A percentile compares a stretch with the other conserved stretches of the same genome.
Evolutionary conservation across 1,140 invertebrate species (phyloP).

Genomic region (Drosophila subobscura): DNA sequence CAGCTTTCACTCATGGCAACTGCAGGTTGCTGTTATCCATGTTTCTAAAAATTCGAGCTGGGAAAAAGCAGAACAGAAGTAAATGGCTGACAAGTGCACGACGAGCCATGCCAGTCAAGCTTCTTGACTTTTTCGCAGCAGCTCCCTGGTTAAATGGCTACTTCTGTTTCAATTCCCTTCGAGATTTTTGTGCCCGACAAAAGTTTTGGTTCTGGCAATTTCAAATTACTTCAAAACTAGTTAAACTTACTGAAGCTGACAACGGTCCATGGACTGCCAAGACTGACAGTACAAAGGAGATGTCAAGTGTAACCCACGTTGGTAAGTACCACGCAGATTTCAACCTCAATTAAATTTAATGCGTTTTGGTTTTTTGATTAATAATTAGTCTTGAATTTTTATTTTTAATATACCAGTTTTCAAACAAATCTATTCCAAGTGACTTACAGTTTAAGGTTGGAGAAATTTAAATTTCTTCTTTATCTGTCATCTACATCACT

Average conservation of each 20-base stretch:
- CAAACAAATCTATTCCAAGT: constrained; percentile 2
- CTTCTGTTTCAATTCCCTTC: constrained; percentile 3
- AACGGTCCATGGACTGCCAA: background rate
- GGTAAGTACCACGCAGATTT: background rate
- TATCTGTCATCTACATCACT: too few relatives aligned
- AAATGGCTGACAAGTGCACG: constrained; percentile 54
- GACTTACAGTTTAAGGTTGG: background rate
- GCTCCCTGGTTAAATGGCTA: constrained; percentile 9
- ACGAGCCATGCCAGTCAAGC: constrained; percentile 34
- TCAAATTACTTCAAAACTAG: constrained; percentile 51
- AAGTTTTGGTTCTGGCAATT: constrained; percentile 37
- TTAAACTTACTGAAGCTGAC: constrained; percentile 37
- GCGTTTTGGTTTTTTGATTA: background rate
- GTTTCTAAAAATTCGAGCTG: constrained; percentile 9
- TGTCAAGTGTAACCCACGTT: constrained; percentile 10
- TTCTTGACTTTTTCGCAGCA: constrained; percentile 38
- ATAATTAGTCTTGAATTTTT: background rate
- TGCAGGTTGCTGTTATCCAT: constrained; percentile 28
- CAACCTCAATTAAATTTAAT: constrained; percentile 30
- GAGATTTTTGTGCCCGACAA: background rate
- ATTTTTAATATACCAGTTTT: background rate
- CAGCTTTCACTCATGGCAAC: constrained; percentile 31
- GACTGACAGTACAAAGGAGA: constrained; percentile 1
- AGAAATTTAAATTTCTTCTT: too few relatives aligned
- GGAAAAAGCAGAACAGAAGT: constrained; percentile 27